Evolutionary conservation across 2,888 invertebrate species (phyloP), one percentile per base, ranked within the genome.

Genomic region (Hipparchia sbordonii): DNA sequence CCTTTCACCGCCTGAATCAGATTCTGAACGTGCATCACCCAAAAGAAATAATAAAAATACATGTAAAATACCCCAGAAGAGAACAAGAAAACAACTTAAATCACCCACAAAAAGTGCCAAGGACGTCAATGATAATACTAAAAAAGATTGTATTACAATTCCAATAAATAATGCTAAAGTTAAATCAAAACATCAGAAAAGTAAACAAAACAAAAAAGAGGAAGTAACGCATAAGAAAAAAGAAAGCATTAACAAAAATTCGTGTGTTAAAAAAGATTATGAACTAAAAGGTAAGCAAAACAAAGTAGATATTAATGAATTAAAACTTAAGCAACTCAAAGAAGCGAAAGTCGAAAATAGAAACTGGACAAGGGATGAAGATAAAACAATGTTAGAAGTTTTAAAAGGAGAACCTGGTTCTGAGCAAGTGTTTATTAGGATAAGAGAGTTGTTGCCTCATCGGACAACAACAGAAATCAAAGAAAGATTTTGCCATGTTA

Each of bases 281-380:
- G 1, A 89, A 85, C 77, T 74, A 79, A 73, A 75, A 77, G 48
- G 67, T 69, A 61, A 75, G 63, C 63, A 68, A 73, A 74, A 33
- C 4, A 77, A 77, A 62, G 71, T 63, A 67, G 79, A 80, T 13
- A 67, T 75, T 33, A 65, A 65, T 59, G 69, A 69, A 23, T 39
- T 61, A 10, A 61, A 69, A 52, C n/a, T 69, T 12, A 69, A 69
- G 39, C 60, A 69, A 69, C 67, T 56, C 2, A 77, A 77, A 63
- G 78, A 80, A 48, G 67, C 72, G 7, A 80, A 80, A 73, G 76
- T 77, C 45, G 84, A 85, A 56, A 75, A 74, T 0, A 91, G 87
- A 73, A 87, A 79, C 71, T 98, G 97, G 97, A 96, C 96, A 0
- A 94, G 97, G 71, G 97, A 97, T 70, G 97, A 98, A 82, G 98